Conservation (phyloP, 2,888 invertebrate species). For the Drosophila fungiperda region DNA sequence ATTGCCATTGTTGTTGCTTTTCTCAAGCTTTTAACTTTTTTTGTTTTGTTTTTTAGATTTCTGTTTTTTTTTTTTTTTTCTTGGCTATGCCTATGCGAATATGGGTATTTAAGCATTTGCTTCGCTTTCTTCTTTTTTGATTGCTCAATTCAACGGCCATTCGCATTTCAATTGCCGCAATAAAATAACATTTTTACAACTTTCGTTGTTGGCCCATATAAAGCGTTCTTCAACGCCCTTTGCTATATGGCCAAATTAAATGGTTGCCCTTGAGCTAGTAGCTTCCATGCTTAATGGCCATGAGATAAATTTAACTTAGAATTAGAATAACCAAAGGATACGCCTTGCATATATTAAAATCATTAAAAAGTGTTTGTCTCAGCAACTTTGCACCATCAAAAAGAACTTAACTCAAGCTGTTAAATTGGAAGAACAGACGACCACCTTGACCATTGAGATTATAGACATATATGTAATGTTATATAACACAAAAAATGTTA, state of each 20-base stretch:
- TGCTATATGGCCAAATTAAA: slow-evolving; percentile 59
- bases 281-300: slow-evolving; percentile 28
- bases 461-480: slow-evolving; percentile 11
- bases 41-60: not conserved
- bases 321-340: slow-evolving; percentile 33
- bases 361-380: slow-evolving; percentile 8
- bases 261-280: slow-evolving; percentile 42
- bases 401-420: slow-evolving; percentile 28
- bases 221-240: slow-evolving; percentile 40
- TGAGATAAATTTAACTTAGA: slow-evolving; percentile 51
- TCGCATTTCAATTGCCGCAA: slow-evolving; percentile 77
- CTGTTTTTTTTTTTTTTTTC: not conserved
- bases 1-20: slow-evolving; percentile 9
- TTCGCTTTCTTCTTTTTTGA: slow-evolving; percentile 67
- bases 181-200: slow-evolving; percentile 74
- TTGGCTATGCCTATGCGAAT: slow-evolving; percentile 39
- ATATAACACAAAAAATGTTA: slow-evolving; percentile 37
- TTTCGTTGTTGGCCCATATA: slow-evolving; percentile 53
- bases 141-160: slow-evolving; percentile 78
- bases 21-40: slow-evolving; percentile 22
- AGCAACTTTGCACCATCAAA: slow-evolving; percentile 26
- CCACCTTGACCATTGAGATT: slow-evolving; percentile 23
- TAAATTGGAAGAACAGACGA: slow-evolving; percentile 31
- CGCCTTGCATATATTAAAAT: not conserved
- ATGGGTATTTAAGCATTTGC: slow-evolving; percentile 53